Conservation (phyloP, 2,113 vertebrate species). For the Vulpes lagopus region DNA sequence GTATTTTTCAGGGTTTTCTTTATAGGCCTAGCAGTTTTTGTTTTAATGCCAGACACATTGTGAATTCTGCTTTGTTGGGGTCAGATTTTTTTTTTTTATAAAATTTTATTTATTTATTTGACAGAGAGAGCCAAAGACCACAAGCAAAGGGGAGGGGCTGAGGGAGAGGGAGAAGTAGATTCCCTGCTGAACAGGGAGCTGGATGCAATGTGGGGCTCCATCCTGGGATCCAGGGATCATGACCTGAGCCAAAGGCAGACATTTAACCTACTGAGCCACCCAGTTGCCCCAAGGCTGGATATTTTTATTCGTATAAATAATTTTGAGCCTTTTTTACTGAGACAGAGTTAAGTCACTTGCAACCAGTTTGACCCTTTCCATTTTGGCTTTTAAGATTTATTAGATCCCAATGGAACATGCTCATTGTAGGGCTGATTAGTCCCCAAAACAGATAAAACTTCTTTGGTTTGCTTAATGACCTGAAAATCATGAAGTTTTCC, state of each 20-base stretch:
- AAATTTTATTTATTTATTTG: too few species aligned
- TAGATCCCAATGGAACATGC: not conserved
- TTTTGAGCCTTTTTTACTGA: not conserved
- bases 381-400: not conserved
- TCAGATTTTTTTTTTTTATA: too few species aligned
- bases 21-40: not conserved
- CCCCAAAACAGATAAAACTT: not conserved
- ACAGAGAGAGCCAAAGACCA: too few species aligned
- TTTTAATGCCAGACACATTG: not conserved
- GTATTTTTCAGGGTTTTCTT: not conserved
- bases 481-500: not conserved
- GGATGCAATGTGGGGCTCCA: too few species aligned
- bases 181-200: too few species aligned
- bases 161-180: too few species aligned
- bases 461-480: too few species aligned
- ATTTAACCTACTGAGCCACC: too few species aligned
- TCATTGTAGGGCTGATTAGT: not conserved
- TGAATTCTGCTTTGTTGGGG: not conserved
- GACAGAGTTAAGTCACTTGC: not conserved
- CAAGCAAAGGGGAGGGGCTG: too few species aligned
- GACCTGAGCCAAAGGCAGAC: too few species aligned
- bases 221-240: too few species aligned
- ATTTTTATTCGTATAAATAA: conserved; percentile 6
- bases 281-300: not conserved
- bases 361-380: not conserved